These are phyloP conservation scores for Mystacornis crossleyi DNA, from an alignment of 2,113 vertebrate species.

Conservation along the genomic window DNA sequence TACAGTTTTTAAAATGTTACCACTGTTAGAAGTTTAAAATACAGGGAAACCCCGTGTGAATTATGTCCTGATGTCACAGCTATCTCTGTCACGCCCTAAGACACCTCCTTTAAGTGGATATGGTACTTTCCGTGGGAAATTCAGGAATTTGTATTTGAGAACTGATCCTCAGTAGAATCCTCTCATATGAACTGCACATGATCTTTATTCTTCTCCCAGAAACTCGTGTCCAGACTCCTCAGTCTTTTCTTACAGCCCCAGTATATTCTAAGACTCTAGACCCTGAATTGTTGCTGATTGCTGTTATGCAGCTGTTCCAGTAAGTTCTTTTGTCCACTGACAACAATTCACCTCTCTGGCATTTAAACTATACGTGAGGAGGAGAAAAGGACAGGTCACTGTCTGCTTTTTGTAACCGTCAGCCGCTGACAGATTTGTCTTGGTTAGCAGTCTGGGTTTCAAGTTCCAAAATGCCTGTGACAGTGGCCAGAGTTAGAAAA, in stretches of 20 bases:
- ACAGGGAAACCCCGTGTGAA: background rate
- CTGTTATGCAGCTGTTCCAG: background rate
- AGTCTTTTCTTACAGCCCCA: background rate
- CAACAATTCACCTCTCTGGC: background rate
- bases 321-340: background rate
- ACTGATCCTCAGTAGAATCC: background rate
- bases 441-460: slow-evolving; percentile 12
- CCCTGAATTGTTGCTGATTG: background rate
- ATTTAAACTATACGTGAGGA: background rate
- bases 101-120: background rate
- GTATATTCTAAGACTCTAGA: background rate
- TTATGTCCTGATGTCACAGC: background rate
- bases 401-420: slow-evolving; percentile 14
- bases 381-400: background rate
- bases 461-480: slow-evolving; percentile 43
- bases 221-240: background rate
- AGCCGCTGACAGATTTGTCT: slow-evolving; percentile 67
- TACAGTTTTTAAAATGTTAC: background rate
- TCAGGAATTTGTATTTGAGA: background rate
- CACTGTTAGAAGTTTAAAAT: background rate
- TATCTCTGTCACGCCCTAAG: background rate
- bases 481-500: slow-evolving; percentile 50
- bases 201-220: background rate
- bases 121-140: background rate
- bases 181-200: background rate